Evolutionary conservation across 2,797 vertebrate genomes (phyloP).

Genomic region (Enteromius anoplus): DNA sequence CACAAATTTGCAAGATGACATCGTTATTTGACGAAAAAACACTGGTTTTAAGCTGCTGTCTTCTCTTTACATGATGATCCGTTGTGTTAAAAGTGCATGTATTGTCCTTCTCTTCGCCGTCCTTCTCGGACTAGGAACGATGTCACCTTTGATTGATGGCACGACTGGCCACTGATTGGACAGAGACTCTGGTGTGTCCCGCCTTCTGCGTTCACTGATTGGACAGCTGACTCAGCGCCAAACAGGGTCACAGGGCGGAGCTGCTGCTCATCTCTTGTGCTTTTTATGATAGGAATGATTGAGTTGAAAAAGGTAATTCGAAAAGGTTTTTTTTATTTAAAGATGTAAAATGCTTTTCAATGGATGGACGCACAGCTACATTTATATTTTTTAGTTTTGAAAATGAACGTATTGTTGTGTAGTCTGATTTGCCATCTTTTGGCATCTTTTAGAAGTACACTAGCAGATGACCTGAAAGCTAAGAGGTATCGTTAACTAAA

Average conservation of each 20-base stretch:
- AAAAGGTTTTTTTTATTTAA: background rate
- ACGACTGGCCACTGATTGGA: conserved; percentile 16
- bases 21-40: background rate
- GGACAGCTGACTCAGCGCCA: background rate
- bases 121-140: conserved; percentile 19
- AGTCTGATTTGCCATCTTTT: background rate
- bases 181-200: background rate
- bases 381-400: background rate
- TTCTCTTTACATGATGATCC: background rate
- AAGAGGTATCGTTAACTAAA: background rate
- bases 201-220: conserved; percentile 31
- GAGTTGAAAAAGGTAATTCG: background rate
- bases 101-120: conserved; percentile 24
- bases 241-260: conserved; percentile 39
- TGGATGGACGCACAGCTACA: background rate
- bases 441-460: background rate
- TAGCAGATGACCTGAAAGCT: background rate
- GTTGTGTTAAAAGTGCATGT: background rate
- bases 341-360: background rate
- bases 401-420: background rate
- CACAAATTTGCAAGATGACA: conserved; percentile 9
- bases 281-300: background rate
- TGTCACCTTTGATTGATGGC: conserved; percentile 1
- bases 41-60: background rate
- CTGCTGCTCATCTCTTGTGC: background rate